Base-by-base conservation (phyloP, 2,888 invertebrate species). In the Dryomyza anilis region DNA sequence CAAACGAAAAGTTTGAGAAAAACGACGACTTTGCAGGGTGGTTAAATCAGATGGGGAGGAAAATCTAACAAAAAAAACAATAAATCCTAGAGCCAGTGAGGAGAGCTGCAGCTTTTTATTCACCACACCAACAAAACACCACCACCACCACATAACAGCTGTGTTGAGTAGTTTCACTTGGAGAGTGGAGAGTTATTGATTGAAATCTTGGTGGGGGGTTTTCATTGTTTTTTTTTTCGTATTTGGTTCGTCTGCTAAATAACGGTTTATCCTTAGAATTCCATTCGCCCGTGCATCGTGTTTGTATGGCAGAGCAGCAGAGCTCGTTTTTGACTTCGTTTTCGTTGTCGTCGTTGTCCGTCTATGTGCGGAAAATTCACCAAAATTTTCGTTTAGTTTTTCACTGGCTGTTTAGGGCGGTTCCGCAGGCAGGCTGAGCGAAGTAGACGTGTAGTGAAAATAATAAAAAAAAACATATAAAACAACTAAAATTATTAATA, bases 371-470 rank as follows among this genome's bases (percentile, higher is more conserved):
- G 75, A 78, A 76, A 79, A 78, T 77, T 80, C 78, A 78, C 79
- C 78, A 80, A 80, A 80, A 80, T 78, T 82, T 80, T 78, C 80
- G 81, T 81, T 78, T 80, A 83, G 81, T 82, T 83, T 78, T 82
- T 80, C 81, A 81, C 78, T 75, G 81, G 82, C 83, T 81, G 82
- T 83, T 83, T 83, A 83, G 83, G 83, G 83, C 83, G 83, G 83
- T 83, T 83, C 83, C 83, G 83, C 83, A 83, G 80, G 78, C 80
- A 81, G 81, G 76, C 72, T 71, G 76, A 76, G 73, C 74, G 70
- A 70, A 72, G 71, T 70, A 70, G 73, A 72, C 72, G 73, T 74
- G 74, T 71, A 75, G 72, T 72, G 67, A 61, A 66, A 67, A 66
- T 64, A 65, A 43, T 19, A 65, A 64, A 50, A 62, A 33, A 55